phyloP scores from a whole-genome alignment of 2,888 invertebrate species.

The Tiliacea aurago region DNA sequence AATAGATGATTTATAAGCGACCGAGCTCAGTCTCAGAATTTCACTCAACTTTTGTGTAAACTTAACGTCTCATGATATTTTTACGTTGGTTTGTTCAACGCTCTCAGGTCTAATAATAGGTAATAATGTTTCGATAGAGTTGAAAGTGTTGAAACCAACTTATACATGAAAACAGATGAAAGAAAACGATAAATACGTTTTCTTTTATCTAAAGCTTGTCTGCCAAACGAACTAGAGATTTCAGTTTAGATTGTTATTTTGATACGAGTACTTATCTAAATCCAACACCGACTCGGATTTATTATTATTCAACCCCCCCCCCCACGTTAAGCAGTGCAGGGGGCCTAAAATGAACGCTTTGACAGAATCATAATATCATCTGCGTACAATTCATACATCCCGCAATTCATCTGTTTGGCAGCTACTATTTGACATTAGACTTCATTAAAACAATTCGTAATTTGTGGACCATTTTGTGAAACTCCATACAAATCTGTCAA shows the following conservation, averaged over 20 bases:
- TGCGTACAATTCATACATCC: too few species aligned
- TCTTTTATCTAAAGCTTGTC: not conserved
- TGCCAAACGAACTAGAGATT: not conserved
- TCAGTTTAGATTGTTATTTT: not conserved
- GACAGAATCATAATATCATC: too few species aligned
- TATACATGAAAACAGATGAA: slow-evolving; percentile 8
- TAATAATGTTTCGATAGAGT: slow-evolving; percentile 1
- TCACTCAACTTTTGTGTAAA: slow-evolving; percentile 10
- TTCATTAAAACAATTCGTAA: too few species aligned
- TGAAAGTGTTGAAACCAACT: slow-evolving; percentile 8
- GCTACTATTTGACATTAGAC: too few species aligned
- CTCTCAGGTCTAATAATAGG: not conserved
- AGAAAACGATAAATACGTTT: slow-evolving; percentile 9
- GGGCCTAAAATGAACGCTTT: too few species aligned
- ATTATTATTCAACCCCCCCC: too few species aligned
- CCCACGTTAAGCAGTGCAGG: too few species aligned
- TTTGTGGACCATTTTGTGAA: too few species aligned
- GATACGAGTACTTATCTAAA: slow-evolving; percentile 1
- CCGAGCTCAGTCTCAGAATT: slow-evolving; percentile 12
- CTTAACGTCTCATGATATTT: slow-evolving; percentile 11
- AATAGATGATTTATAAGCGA: slow-evolving; percentile 25
- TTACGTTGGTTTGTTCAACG: not conserved
- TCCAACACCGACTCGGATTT: not conserved
- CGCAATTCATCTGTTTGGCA: too few species aligned
- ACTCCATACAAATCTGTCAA: too few species aligned